Evolutionary conservation across 2,113 vertebrate species (phyloP).

Genomic region (Gymnocephalus cernua): DNA sequence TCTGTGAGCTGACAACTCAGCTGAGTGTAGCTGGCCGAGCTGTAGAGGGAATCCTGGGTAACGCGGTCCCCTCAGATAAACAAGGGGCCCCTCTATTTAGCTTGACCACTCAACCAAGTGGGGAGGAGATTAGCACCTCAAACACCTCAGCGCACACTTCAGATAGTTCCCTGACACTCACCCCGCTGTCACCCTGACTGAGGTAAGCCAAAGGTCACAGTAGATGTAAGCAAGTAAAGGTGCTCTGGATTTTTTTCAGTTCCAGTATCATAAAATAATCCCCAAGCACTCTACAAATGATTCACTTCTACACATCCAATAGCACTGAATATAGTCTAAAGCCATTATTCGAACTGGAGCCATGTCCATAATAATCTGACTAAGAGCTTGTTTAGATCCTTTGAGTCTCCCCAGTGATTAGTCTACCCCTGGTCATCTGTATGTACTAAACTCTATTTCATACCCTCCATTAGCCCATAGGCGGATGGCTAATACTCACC

Average conservation of each 20-base stretch:
- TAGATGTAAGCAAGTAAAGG: neutral
- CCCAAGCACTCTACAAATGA: neutral
- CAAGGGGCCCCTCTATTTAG: constrained; percentile 89
- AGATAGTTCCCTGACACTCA: constrained; percentile 57
- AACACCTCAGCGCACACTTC: constrained; percentile 85
- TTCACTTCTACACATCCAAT: constrained; percentile 25
- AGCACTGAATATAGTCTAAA: constrained; percentile 26
- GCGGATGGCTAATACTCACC: constrained; percentile 91
- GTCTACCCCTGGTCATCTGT: constrained; percentile 64
- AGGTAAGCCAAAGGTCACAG: constrained; percentile 34
- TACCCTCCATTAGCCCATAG: constrained; percentile 73
- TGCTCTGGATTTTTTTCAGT: neutral
- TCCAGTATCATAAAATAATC: neutral
- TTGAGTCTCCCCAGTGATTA: constrained; percentile 55
- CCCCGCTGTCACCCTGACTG: constrained; percentile 50
- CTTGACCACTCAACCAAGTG: constrained; percentile 88
- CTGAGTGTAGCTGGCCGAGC: constrained; percentile 85
- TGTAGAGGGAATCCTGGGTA: constrained; percentile 88
- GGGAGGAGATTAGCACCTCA: constrained; percentile 90
- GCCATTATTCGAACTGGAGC: neutral
- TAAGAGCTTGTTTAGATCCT: constrained; percentile 26
- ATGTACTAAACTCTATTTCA: constrained; percentile 74
- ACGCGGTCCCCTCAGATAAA: constrained; percentile 88
- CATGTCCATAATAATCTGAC: constrained; percentile 19
- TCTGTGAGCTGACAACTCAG: constrained; percentile 87